Evolutionary conservation across 2,797 vertebrate species (phyloP).

Genomic region (Alcedo atthis): DNA sequence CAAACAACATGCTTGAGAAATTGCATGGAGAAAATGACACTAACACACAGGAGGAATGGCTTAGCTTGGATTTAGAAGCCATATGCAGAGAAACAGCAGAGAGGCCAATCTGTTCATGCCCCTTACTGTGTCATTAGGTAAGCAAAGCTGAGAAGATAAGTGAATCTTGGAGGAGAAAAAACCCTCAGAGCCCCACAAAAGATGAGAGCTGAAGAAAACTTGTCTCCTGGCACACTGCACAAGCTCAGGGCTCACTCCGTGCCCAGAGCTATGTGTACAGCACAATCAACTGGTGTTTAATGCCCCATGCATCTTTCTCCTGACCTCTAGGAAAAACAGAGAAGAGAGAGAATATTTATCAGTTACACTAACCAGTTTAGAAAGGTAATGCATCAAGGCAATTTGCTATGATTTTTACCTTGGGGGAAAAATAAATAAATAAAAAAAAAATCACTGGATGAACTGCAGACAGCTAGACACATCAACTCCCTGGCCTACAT

Average conservation of each 20-base stretch:
- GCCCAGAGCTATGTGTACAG: neutral
- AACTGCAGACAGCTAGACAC: conserved; percentile 9
- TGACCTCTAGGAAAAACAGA: neutral
- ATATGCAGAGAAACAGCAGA: neutral
- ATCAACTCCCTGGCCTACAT: neutral
- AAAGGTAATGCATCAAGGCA: conserved; percentile 10
- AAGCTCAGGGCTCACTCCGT: neutral
- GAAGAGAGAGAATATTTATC: neutral
- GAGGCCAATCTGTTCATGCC: neutral
- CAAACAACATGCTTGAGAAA: neutral
- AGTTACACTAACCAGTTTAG: neutral
- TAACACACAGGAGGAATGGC: neutral
- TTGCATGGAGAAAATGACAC: neutral
- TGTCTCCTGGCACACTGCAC: neutral
- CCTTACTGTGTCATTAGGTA: neutral
- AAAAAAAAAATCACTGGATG: neutral
- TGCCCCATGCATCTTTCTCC: neutral
- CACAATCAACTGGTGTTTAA: neutral
- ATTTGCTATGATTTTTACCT: neutral
- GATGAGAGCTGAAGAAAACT: neutral
- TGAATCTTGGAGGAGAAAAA: neutral
- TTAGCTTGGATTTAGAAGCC: neutral
- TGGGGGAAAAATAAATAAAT: too few species aligned
- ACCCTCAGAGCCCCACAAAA: neutral
- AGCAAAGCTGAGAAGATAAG: neutral